phyloP scores from a whole-genome alignment of 2,797 vertebrate species.

The Natrix natrix region DNA sequence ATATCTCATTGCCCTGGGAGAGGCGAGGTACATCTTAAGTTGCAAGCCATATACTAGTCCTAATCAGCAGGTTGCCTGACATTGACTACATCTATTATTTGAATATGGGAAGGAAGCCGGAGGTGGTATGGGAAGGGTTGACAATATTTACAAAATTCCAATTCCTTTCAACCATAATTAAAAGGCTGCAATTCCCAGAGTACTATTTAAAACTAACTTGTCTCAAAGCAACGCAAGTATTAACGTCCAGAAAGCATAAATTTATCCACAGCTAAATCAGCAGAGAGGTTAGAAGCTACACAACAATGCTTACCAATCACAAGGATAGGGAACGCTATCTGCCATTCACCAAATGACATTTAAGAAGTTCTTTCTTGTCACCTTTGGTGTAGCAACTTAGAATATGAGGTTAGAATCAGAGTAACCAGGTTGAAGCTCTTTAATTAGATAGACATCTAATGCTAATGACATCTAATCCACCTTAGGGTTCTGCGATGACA shows the following conservation, averaged over 20 bases:
- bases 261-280: neutral
- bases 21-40: neutral
- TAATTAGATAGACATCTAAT: neutral
- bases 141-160: neutral
- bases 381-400: neutral
- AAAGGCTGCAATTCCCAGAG: neutral
- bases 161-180: conserved; percentile 13
- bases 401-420: neutral
- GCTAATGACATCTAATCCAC: neutral
- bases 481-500: neutral
- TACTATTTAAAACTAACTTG: conserved; percentile 1
- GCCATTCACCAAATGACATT: neutral
- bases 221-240: neutral
- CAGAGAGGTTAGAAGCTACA: neutral
- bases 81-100: neutral
- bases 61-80: neutral
- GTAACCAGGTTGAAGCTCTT: neutral
- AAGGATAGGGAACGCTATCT: neutral
- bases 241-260: neutral
- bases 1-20: neutral
- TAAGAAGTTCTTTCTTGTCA: neutral
- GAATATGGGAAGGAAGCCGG: neutral
- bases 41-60: neutral
- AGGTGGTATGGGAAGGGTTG: neutral
- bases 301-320: neutral